Evolutionary conservation across 92 coral and sea anemone genomes (phyloP).

Genomic region (Desmophyllum pertusum): DNA sequence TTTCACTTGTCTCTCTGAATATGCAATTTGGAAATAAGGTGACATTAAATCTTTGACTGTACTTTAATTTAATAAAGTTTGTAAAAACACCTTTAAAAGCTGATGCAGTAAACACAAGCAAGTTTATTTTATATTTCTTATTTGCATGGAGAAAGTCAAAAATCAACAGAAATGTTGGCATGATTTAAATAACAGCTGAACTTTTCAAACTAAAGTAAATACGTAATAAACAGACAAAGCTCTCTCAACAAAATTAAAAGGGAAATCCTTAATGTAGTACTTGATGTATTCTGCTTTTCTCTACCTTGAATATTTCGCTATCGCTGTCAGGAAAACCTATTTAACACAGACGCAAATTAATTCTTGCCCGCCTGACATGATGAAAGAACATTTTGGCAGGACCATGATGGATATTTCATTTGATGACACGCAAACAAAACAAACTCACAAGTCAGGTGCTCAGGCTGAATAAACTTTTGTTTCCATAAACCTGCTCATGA

Average conservation of each 20-base stretch:
- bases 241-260: constrained; percentile 17
- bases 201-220: constrained; percentile 6
- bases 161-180: constrained; percentile 14
- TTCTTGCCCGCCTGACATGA: constrained; percentile 4
- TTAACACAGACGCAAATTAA: constrained; percentile 10
- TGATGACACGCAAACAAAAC: constrained; percentile 28
- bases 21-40: not conserved
- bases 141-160: constrained; percentile 4
- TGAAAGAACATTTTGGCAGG: constrained; percentile 41
- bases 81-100: constrained; percentile 19
- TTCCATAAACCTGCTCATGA: not conserved
- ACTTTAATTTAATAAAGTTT: not conserved
- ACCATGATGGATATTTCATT: constrained; percentile 33
- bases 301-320: not conserved
- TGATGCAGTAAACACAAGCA: not conserved
- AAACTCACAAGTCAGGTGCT: constrained; percentile 37
- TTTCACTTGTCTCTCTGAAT: not conserved
- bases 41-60: not conserved
- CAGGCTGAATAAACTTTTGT: constrained; percentile 32
- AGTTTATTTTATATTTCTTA: constrained; percentile 14
- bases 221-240: constrained; percentile 19
- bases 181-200: constrained; percentile 40
- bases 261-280: not conserved
- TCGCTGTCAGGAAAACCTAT: not conserved
- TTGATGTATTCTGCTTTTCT: not conserved